Evolutionary conservation across 2,797 vertebrate genomes (phyloP).

Genomic region (Platalea minor): DNA sequence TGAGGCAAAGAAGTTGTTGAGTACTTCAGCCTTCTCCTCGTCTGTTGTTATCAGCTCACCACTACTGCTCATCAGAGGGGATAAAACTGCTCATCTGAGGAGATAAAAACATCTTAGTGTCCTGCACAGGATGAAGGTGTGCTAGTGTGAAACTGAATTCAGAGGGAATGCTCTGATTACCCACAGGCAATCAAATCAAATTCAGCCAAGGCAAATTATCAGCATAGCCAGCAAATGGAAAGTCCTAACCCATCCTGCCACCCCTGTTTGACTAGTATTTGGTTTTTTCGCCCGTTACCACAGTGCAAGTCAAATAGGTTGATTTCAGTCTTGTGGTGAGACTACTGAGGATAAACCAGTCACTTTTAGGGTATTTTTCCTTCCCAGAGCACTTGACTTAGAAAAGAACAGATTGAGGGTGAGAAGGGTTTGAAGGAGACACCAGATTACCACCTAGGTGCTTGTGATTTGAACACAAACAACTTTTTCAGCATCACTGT

Average conservation of each 20-base stretch:
- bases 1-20: too few relatives aligned
- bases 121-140: fast-evolving
- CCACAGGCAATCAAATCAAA: not conserved
- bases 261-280: not conserved
- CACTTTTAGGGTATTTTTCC: not conserved
- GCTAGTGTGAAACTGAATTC: not conserved
- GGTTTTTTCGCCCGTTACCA: not conserved
- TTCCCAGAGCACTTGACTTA: not conserved
- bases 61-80: too few relatives aligned
- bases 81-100: too few relatives aligned
- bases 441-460: not conserved
- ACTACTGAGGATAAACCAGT: not conserved
- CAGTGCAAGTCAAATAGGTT: not conserved
- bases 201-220: not conserved
- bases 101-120: not conserved
- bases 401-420: not conserved
- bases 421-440: not conserved
- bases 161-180: not conserved
- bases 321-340: not conserved
- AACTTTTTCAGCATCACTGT: not conserved
- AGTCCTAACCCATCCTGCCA: not conserved
- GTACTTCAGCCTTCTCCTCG: too few relatives aligned
- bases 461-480: not conserved
- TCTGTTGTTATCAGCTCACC: too few relatives aligned
- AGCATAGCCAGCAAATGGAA: not conserved